Evolutionary conservation across 2,888 invertebrate species (phyloP), one percentile per base, ranked within the genome.

Genomic region (Scaptomyza caliginosa): DNA sequence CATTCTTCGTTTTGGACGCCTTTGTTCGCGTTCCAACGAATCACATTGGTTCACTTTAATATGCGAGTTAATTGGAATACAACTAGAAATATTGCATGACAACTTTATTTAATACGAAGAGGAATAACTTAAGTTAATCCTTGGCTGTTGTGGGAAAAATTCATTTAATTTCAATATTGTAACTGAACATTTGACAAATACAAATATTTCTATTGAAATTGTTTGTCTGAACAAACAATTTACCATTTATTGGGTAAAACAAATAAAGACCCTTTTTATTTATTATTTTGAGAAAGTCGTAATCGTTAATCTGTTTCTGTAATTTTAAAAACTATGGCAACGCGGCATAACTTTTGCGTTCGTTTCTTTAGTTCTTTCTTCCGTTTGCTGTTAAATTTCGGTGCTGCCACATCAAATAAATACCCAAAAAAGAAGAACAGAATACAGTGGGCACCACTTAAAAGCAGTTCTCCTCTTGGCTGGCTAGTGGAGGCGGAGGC

Each of bases 221-320:
- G 16, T 40, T 34, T 24, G 34, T 50, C 34, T 34, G 21, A 45
- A 57, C 30, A 36, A 39, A 34, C 34, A 34, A 19, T 7, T 30
- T 17, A 50, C 28, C 40, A 46, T 26, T 67, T 51, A 46, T 26
- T 67, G 46, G 38, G 50, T 49, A 46, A 46, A 46, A 46, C 4
- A 51, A 30, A 16, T 21, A 24, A 40, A 16, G 30, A 21, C 6
- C 39, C 16, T 30, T 36, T 26, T 51, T 4, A n/a, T n/a, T n/a
- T n/a, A n/a, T n/a, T n/a, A n/a, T n/a, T n/a, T n/a, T n/a, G n/a
- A n/a, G 21, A 32, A 40, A n/a, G 3, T 42, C 28, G 7, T 3
- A 42, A 30, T 32, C 19, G 10, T 10, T 28, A 28, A 24, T 32
- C 40, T 67, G 28, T 21, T 24, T 19, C 36, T 16, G 50, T 30